phyloP scores from a whole-genome alignment of 2,888 invertebrate genomes.

The Galeopsomyia nigrocyanea region DNA sequence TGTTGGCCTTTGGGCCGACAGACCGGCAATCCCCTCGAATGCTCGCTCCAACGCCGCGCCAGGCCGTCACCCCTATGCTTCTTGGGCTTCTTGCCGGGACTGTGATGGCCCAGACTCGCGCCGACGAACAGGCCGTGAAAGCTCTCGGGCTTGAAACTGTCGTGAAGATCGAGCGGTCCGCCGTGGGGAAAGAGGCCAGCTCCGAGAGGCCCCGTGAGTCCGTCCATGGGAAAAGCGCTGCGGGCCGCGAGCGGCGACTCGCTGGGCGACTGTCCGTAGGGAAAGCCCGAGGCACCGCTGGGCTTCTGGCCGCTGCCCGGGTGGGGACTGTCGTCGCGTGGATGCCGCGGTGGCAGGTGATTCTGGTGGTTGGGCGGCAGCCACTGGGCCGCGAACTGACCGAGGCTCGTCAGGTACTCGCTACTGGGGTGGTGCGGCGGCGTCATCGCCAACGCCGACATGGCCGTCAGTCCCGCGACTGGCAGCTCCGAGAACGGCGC shows the following conservation, averaged over 20 bases:
- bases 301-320: conserved; percentile 45
- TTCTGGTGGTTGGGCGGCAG: conserved; percentile 58
- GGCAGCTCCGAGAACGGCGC: conserved; percentile 66
- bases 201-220: conserved; percentile 51
- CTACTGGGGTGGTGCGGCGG: conserved; percentile 77
- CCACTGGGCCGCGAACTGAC: conserved; percentile 65
- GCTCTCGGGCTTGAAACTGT: conserved; percentile 64
- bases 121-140: conserved; percentile 62
- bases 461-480: conserved; percentile 57
- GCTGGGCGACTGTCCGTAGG: conserved; percentile 54
- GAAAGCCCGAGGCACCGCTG: conserved; percentile 44
- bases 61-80: conserved; percentile 60
- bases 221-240: conserved; percentile 61
- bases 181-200: conserved; percentile 60
- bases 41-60: conserved; percentile 64
- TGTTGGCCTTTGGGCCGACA: conserved; percentile 92
- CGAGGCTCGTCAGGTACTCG: conserved; percentile 66
- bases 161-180: conserved; percentile 59
- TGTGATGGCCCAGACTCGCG: conserved; percentile 55
- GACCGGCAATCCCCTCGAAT: conserved; percentile 71
- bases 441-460: conserved; percentile 83
- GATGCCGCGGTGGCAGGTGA: conserved; percentile 56
- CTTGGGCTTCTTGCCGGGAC: conserved; percentile 60
- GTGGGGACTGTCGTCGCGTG: conserved; percentile 61
- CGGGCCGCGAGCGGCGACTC: conserved; percentile 51